Conservation (phyloP, 2,113 vertebrate genomes). For the Aleadryas rufinucha region DNA sequence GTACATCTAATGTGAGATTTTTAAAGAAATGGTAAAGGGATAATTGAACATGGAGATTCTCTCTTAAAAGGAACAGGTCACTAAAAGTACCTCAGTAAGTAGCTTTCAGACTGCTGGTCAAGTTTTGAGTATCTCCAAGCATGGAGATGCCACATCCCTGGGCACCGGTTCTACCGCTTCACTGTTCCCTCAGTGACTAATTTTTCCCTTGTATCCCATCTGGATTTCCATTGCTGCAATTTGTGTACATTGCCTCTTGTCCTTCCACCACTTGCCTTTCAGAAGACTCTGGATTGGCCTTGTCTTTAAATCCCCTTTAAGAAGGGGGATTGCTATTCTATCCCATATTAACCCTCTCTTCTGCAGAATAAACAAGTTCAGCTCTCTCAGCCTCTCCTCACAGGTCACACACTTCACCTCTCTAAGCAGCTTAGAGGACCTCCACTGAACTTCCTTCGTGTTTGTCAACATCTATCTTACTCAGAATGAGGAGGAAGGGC, state of each 20-base stretch:
- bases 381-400: not conserved
- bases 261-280: not conserved
- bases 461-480: not conserved
- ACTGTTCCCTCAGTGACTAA: accelerated
- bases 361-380: not conserved
- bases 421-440: not conserved
- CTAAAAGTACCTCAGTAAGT: not conserved
- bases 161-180: not conserved
- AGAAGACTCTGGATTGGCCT: not conserved
- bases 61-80: not conserved
- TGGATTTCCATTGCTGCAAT: not conserved
- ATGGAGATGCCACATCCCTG: not conserved
- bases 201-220: not conserved
- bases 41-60: not conserved
- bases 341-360: not conserved
- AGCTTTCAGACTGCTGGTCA: not conserved
- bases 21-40: not conserved
- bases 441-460: not conserved
- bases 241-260: not conserved
- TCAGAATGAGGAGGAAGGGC: not conserved
- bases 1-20: not conserved
- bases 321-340: not conserved
- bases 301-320: not conserved
- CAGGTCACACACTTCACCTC: not conserved
- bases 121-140: not conserved